Conservation (phyloP, 2,797 vertebrate species). For the Threskiornis aethiopicus region DNA sequence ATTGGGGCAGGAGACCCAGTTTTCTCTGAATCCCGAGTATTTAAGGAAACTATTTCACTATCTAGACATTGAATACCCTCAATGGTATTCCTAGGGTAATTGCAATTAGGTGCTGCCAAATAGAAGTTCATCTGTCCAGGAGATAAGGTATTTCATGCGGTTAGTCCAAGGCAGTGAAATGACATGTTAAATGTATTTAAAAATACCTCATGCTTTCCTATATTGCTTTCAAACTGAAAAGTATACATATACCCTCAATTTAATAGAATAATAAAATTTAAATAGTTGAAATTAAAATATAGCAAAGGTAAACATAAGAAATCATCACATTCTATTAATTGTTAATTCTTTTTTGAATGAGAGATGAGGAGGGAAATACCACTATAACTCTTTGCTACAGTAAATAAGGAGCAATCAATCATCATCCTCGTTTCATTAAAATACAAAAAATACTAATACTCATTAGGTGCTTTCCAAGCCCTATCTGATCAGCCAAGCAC, state of each 20-base stretch:
- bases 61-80: background rate
- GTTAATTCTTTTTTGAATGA: background rate
- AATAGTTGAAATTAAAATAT: background rate
- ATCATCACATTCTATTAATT: background rate
- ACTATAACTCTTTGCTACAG: background rate
- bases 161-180: background rate
- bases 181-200: background rate
- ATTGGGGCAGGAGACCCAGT: background rate
- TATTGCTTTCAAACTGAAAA: background rate
- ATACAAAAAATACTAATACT: background rate
- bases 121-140: background rate
- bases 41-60: background rate
- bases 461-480: background rate
- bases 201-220: background rate
- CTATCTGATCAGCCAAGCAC: background rate
- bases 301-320: background rate
- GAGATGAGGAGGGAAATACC: background rate
- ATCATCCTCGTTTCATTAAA: background rate
- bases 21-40: background rate
- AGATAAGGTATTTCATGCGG: background rate
- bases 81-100: background rate
- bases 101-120: background rate
- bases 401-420: background rate
- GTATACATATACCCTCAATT: background rate
- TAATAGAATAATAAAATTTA: background rate